Conservation (phyloP, 2,113 vertebrate genomes). For the Engraulis encrasicolus region DNA sequence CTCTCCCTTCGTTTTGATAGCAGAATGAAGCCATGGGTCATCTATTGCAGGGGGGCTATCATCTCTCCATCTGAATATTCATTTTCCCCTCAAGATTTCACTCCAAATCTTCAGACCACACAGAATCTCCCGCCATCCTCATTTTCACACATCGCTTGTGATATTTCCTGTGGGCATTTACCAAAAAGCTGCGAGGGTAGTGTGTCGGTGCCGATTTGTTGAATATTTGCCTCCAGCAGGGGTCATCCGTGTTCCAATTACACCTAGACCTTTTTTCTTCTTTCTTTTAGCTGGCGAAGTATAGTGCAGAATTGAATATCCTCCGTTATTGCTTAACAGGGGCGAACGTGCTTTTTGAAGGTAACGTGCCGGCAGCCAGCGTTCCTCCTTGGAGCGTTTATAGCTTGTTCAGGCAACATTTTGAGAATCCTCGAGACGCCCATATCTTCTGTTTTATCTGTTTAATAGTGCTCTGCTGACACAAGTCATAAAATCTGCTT, state of each 20-base stretch:
- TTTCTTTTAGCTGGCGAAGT: not conserved
- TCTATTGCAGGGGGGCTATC: not conserved
- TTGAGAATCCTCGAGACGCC: slow-evolving; percentile 59
- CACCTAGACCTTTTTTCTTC: not conserved
- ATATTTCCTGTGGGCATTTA: not conserved
- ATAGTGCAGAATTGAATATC: slow-evolving; percentile 3
- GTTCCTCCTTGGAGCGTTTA: slow-evolving; percentile 5
- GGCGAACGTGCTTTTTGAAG: not conserved
- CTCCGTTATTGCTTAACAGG: not conserved
- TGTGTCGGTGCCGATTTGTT: not conserved
- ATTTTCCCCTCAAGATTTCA: not conserved
- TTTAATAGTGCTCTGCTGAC: slow-evolving; percentile 59
- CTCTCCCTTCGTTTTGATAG: not conserved
- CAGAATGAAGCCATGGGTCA: not conserved
- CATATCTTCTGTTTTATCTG: slow-evolving; percentile 59
- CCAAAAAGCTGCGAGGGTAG: not conserved
- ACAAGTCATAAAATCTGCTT: slow-evolving; percentile 58
- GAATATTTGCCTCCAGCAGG: not conserved
- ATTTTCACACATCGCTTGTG: not conserved
- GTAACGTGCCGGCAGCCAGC: slow-evolving; percentile 10
- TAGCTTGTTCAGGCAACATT: slow-evolving; percentile 36
- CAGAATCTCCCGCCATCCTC: not conserved
- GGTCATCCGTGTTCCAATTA: slow-evolving; percentile 12
- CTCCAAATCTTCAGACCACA: too few species aligned
- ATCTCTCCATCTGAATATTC: not conserved